Percentiles rank a stretch among this genome's conserved stretches.
Evolutionary conservation across 2,113 vertebrate species (phyloP).

Genomic region (Microcebus murinus): DNA sequence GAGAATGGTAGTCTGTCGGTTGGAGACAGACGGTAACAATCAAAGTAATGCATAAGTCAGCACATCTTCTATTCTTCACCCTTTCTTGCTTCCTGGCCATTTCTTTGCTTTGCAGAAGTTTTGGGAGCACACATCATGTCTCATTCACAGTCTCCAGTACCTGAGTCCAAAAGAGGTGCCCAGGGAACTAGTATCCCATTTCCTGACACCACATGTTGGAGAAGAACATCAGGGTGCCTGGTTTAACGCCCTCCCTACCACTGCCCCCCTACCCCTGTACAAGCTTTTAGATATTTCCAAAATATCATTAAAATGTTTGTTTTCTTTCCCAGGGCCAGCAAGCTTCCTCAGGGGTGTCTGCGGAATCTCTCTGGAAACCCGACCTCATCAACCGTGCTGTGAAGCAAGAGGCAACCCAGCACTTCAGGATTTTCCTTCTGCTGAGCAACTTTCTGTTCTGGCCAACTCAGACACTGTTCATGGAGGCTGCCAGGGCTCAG

Average conservation of each 20-base stretch:
- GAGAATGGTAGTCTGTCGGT: background rate
- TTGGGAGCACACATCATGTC: background rate
- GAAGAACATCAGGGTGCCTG: background rate
- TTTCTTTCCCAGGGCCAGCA: background rate
- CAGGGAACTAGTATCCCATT: background rate
- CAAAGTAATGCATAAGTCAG: background rate
- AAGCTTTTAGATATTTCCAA: background rate
- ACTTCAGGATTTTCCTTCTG: background rate
- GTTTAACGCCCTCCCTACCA: background rate
- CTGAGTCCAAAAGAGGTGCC: background rate
- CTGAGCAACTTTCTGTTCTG: background rate
- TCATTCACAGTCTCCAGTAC: background rate
- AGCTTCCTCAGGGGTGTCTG: background rate
- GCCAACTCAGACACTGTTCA: fast-evolving
- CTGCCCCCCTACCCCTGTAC: background rate
- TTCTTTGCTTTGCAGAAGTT: background rate
- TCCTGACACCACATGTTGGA: background rate
- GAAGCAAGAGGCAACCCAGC: background rate
- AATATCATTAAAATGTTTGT: background rate
- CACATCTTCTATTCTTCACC: background rate
- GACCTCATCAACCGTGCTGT: background rate
- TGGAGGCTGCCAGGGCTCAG: background rate
- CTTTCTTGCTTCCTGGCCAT: background rate
- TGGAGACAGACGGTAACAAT: no score
- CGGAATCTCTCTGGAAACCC: background rate